Conservation (phyloP, 2,113 vertebrate species). For the Neogale vison region DNA sequence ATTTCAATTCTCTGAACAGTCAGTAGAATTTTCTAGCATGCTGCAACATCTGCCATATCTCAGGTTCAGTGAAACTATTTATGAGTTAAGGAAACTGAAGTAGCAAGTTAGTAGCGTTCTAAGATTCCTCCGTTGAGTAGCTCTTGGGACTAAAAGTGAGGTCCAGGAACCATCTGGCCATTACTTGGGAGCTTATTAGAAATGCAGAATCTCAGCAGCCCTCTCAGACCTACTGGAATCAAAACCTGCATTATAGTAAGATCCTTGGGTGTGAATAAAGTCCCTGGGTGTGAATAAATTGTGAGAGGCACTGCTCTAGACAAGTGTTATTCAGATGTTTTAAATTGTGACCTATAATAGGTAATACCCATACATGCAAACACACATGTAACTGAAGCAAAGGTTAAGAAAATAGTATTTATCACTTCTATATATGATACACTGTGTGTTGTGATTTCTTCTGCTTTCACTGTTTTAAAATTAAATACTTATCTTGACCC, state of each 20-base stretch:
- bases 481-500: not conserved
- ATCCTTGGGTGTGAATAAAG: not conserved
- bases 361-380: not conserved
- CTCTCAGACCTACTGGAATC: not conserved
- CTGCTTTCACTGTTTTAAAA: constrained; percentile 11
- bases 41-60: not conserved
- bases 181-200: not conserved
- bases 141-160: not conserved
- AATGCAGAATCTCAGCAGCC: not conserved
- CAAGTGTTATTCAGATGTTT: not conserved
- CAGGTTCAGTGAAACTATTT: not conserved
- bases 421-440: not conserved
- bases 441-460: constrained; percentile 21
- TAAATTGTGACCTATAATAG: not conserved
- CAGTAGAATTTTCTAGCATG: not conserved
- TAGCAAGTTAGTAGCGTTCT: not conserved
- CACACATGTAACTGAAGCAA: not conserved
- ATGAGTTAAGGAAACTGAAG: not conserved
- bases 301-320: not conserved
- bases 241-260: not conserved
- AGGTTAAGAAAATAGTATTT: constrained; percentile 23
- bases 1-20: not conserved
- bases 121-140: not conserved
- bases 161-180: not conserved
- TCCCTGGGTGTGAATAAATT: not conserved